Base-by-base conservation (phyloP, 92 coral and sea anemone species). In the Virgularia gustaviana region DNA sequence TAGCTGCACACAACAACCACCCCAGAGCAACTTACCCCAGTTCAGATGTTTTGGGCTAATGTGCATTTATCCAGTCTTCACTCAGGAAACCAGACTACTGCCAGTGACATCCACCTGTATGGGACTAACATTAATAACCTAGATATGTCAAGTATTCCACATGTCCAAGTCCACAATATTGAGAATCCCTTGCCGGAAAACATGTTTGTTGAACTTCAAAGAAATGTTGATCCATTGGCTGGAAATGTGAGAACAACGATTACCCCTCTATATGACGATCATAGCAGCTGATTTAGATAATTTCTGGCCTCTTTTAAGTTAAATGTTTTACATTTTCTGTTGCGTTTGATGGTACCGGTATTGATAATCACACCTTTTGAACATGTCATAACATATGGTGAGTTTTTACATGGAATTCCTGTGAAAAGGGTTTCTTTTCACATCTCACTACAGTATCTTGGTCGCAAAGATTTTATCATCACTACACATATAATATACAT, bases 1-100 rank as follows among this genome's bases (percentile, higher is more conserved):
- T 55, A 25, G 62, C 62, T 7, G 62, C 62, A 12, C 71, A 63
- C 53, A 63, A 63, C 71, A 63, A 63, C 52, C 71, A 63, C 71
- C 16, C 71, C 2, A 51, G 34, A 34, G 34, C 71, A 35, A 63
- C 71, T 63, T 45, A 63, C 71, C 34, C 71, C 71, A 34, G 34
- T 51, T 27, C 71, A 55, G 32, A 13, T 55, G 35, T 55, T 18
- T n/a, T 55, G 8, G 34, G 13, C 31, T 12, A 55, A 55, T 27
- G 25, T 55, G 16, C 25, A 55, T 36, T 55, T 55, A 36, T 25
- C 62, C 8, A 36, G 2, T 0, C 31, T 27, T 55, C 62, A n/a
- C 16, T 55, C 62, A 25, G 62, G 62, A 9, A n/a, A n/a, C n/a
- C n/a, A n/a, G n/a, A n/a, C n/a, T n/a, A 20, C 31, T 55, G 25